A percentile compares a stretch with the other conserved stretches of the same genome.
These are phyloP conservation scores for Tillus elongatus DNA, from an alignment of 2,888 invertebrate genomes.

Conservation along the genomic window DNA sequence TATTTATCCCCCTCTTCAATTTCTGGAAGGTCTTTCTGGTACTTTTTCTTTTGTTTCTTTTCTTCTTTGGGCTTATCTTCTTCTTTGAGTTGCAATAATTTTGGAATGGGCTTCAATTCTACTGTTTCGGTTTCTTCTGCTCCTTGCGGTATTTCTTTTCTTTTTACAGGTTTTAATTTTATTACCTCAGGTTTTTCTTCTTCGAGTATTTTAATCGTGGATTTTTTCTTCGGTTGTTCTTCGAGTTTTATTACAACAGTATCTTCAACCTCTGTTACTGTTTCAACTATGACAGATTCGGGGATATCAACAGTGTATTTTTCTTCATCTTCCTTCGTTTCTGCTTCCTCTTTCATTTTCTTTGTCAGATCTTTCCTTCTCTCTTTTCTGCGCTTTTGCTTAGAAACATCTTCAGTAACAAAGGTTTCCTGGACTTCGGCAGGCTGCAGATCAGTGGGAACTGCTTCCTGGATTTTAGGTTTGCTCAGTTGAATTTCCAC, in stretches of 20 bases:
- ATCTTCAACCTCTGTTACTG: constrained; percentile 50
- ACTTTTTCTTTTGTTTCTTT: constrained; percentile 23
- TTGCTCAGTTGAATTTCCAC: constrained; percentile 14
- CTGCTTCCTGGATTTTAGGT: constrained; percentile 17
- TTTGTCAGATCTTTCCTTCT: too few species aligned
- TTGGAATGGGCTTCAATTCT: constrained; percentile 22
- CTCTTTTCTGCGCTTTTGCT: too few species aligned
- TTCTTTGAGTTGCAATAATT: constrained; percentile 23
- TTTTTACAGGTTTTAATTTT: constrained; percentile 36
- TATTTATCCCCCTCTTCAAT: constrained; percentile 30
- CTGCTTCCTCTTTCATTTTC: constrained; percentile 21
- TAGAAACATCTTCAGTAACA: constrained; percentile 20
- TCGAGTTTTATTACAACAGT: constrained; percentile 47
- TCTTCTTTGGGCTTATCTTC: constrained; percentile 25
- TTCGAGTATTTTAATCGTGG: constrained; percentile 20
- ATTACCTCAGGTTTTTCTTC: constrained; percentile 28
- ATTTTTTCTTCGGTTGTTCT: constrained; percentile 31
- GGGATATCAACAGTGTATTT: constrained; percentile 25
- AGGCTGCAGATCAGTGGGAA: constrained; percentile 13
- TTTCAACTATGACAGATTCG: constrained; percentile 45
- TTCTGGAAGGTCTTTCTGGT: constrained; percentile 22
- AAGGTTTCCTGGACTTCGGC: constrained; percentile 10
- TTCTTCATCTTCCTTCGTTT: constrained; percentile 22
- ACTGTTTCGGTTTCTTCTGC: constrained; percentile 27
- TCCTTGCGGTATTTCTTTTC: constrained; percentile 22